These are phyloP conservation scores for Aphodius granarius DNA, from an alignment of 2,888 invertebrate genomes.

Conservation along the genomic window DNA sequence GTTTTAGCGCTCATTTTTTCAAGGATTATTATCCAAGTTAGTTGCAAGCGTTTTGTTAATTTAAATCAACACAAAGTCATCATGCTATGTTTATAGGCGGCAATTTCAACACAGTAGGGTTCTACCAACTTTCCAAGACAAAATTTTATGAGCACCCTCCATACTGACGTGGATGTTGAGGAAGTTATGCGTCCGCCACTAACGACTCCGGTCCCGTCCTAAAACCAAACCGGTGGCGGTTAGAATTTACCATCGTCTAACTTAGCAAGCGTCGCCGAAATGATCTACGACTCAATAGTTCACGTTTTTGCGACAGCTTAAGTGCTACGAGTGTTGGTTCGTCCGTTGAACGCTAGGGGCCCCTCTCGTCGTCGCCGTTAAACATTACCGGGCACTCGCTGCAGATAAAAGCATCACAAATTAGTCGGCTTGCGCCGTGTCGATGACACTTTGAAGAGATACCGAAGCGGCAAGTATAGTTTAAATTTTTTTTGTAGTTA, in stretches of 20 bases:
- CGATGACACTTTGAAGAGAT: slow-evolving; percentile 36
- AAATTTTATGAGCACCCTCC: not conserved
- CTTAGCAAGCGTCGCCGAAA: slow-evolving; percentile 27
- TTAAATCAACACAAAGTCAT: not conserved
- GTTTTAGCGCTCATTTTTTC: too few relatives aligned
- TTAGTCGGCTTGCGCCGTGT: slow-evolving; percentile 42
- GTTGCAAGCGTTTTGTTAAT: not conserved
- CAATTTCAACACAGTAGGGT: not conserved
- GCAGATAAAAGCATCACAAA: slow-evolving; percentile 52
- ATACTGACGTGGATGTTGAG: not conserved
- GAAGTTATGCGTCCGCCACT: slow-evolving; percentile 28
- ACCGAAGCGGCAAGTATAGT: too few relatives aligned
- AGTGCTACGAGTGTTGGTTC: slow-evolving; percentile 36
- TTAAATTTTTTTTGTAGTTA: too few relatives aligned
- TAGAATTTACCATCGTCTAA: not conserved
- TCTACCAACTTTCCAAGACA: not conserved
- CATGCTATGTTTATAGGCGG: not conserved
- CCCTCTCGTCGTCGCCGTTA: slow-evolving; percentile 37
- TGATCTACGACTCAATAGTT: slow-evolving; percentile 46
- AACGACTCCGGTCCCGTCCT: slow-evolving; percentile 27
- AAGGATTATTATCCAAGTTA: too few relatives aligned
- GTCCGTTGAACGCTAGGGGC: not conserved
- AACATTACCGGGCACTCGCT: slow-evolving; percentile 49
- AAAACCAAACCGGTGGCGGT: not conserved
- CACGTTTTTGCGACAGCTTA: slow-evolving; percentile 43